These are phyloP conservation scores for Epinephelus cyanopodus DNA, from an alignment of 2,113 vertebrate genomes.

Conservation along the genomic window DNA sequence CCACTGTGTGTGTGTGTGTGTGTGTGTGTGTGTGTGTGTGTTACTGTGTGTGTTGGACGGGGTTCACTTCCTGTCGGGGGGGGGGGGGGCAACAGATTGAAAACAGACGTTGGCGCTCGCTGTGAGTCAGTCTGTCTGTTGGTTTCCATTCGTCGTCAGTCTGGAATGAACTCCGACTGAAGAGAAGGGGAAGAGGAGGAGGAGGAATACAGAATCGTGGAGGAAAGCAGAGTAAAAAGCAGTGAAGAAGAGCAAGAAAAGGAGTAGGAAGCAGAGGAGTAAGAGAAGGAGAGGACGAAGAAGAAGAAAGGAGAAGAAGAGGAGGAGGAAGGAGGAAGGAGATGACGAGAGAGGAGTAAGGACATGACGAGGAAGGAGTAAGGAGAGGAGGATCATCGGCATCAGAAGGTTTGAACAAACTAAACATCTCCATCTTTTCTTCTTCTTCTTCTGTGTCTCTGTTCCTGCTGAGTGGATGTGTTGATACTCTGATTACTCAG, in stretches of 20 bases:
- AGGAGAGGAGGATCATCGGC: not conserved
- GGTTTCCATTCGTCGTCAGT: conserved; percentile 56
- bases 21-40: not conserved
- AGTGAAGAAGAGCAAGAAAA: not conserved
- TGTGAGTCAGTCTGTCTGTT: conserved; percentile 48
- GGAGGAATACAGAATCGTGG: not conserved
- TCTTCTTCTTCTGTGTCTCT: not conserved
- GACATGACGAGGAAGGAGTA: not conserved
- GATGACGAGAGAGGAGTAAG: not conserved
- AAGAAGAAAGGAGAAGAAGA: not conserved
- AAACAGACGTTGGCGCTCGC: conserved; percentile 58
- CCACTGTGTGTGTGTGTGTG: not conserved
- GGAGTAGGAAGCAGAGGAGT: no score
- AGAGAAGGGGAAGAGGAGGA: not conserved
- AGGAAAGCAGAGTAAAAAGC: no score
- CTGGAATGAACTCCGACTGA: conserved; percentile 46
- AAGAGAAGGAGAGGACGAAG: no score
- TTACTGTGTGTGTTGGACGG: conserved; percentile 30
- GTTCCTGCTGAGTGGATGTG: conserved; percentile 2
- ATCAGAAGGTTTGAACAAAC: conserved; percentile 39
- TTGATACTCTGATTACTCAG: no score
- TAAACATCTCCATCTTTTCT: not conserved
- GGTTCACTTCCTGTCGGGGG: conserved; percentile 49
- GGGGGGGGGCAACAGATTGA: conserved; percentile 46
- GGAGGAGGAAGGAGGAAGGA: no score